Evolutionary conservation across 1,140 invertebrate genomes (phyloP), one percentile per base, ranked within the genome.

Genomic region (Cydia strobilella): DNA sequence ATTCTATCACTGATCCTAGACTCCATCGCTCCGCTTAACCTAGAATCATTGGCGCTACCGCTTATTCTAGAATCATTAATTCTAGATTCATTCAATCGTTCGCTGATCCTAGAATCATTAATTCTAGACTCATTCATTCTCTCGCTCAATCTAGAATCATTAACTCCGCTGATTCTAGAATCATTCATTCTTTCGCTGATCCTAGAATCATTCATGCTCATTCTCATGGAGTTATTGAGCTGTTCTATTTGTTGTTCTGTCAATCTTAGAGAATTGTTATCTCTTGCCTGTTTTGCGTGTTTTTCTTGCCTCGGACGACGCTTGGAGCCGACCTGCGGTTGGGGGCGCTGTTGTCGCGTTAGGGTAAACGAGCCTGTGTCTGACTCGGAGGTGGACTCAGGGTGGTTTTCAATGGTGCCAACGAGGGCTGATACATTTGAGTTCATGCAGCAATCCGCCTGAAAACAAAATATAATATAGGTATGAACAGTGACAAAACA

Each of bases 361-460:
- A 90, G 76, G 3, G 90, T 90, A 77, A 91, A 92, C 3, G 87
- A 89, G 2, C 90, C 90, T 0, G 88, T 92, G 76, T 93, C 93
- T 0, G 91, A 93, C 74, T 93, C 93, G 1, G 93, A 93, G 0
- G 91, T 93, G 0, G 92, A 93, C 63, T 93, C 93, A 0, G 90
- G 89, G 59, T 93, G 93, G 51, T 91, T 89, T 74, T 93, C 92
- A 66, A 93, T 93, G 23, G 93, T 93, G 0, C 91, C 91, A 0
- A 93, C 90, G n/a, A 93, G 72, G 1, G 90, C 91, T 74, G 90
- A 90, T 0, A 91, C 87, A 79, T 88, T 92, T 0, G 89, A 82
- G 73, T 91, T 92, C 42, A 91, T 82, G 65, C 93, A 93, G 80
- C 91, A 93, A 18, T 93, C 93, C 6, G 90, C 88, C 86, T 92